Conservation (phyloP, 2,888 invertebrate genomes). For the Ligdia adustata region DNA sequence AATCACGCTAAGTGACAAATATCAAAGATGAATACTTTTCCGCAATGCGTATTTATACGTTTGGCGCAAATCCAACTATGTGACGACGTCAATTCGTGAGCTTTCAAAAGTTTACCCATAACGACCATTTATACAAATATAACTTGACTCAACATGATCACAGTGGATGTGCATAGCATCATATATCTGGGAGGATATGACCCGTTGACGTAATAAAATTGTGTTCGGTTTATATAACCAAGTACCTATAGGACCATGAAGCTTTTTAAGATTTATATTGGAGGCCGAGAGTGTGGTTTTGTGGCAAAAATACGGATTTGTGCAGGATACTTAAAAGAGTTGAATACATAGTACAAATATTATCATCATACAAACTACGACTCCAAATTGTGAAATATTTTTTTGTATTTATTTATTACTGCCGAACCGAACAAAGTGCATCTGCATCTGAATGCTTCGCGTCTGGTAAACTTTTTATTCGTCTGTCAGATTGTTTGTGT, state of each 20-base stretch:
- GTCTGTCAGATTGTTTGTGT: too few species aligned
- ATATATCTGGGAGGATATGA: background rate
- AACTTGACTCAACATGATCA: background rate
- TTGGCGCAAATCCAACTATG: constrained; percentile 70
- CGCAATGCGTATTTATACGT: constrained; percentile 64
- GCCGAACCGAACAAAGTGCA: too few species aligned
- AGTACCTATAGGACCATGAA: background rate
- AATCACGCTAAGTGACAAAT: constrained; percentile 29
- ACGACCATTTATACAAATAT: constrained; percentile 5
- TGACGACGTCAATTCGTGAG: constrained; percentile 63
- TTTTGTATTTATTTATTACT: too few species aligned
- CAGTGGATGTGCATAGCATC: constrained; percentile 1
- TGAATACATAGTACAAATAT: too few species aligned
- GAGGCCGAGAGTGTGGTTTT: too few species aligned
- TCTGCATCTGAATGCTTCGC: too few species aligned
- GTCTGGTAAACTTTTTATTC: too few species aligned
- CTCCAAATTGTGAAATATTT: too few species aligned
- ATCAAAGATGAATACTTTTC: constrained; percentile 35
- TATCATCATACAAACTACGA: too few species aligned
- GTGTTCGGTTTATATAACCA: background rate
- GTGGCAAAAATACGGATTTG: too few species aligned
- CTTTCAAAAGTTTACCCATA: constrained; percentile 55
- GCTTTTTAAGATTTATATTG: too few species aligned
- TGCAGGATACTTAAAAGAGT: too few species aligned
- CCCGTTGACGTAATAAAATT: background rate